A percentile compares a stretch with the other conserved stretches of the same genome.
Evolutionary conservation across 2,888 invertebrate genomes (phyloP).

Genomic region (Cryptus viduatorius): DNA sequence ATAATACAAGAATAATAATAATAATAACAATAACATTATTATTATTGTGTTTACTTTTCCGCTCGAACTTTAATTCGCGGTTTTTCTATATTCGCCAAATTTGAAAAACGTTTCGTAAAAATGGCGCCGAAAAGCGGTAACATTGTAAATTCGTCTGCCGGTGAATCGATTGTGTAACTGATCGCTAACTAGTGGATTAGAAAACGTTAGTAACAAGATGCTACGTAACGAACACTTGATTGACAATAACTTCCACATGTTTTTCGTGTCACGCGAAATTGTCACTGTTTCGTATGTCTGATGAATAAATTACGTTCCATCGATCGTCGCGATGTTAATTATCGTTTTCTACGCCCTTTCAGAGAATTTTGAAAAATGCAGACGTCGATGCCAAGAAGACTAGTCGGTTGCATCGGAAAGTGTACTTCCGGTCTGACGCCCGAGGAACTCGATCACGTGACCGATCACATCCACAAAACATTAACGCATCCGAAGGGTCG

Average conservation of each 20-base stretch:
- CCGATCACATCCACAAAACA: constrained; percentile 77
- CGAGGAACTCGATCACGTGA: constrained; percentile 77
- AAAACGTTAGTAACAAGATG: neutral
- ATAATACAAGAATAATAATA: too few relatives aligned
- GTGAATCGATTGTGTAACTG: neutral
- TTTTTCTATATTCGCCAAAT: too few relatives aligned
- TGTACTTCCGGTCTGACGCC: constrained; percentile 76
- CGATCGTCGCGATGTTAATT: neutral
- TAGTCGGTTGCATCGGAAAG: constrained; percentile 79
- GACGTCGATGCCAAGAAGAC: constrained; percentile 61
- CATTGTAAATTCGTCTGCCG: neutral
- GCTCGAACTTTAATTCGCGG: too few relatives aligned
- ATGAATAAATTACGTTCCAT: neutral
- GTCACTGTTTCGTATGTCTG: neutral
- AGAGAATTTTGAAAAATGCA: constrained; percentile 71
- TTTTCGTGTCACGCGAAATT: neutral
- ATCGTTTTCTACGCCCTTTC: constrained; percentile 13
- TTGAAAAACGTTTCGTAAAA: too few relatives aligned
- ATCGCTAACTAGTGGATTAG: neutral
- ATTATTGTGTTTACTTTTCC: too few relatives aligned
- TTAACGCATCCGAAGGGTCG: constrained; percentile 72
- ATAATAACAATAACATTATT: too few relatives aligned
- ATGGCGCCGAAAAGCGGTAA: too few relatives aligned
- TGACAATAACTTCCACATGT: neutral
- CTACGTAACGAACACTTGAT: constrained; percentile 1